phyloP scores from a whole-genome alignment of 2,888 invertebrate genomes.

The Tetanocera ferruginea region DNA sequence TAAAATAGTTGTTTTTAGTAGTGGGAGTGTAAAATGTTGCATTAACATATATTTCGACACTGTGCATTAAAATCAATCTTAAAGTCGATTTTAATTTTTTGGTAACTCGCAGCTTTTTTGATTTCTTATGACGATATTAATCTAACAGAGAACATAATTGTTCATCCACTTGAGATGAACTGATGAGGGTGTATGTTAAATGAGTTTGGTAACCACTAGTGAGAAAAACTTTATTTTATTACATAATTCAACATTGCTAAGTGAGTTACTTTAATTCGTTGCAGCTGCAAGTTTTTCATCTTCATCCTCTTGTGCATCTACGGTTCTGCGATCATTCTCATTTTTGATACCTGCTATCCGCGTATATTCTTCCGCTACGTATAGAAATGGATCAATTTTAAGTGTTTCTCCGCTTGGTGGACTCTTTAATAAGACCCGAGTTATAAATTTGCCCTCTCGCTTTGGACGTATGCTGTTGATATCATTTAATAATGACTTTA shows the following conservation, averaged over 20 bases:
- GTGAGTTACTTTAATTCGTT: constrained; percentile 43
- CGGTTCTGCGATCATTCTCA: constrained; percentile 41
- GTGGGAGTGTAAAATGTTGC: no score
- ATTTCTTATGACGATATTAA: no score
- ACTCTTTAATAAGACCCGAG: constrained; percentile 76
- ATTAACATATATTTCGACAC: no score
- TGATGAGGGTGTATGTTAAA: no score
- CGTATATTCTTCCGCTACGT: constrained; percentile 66
- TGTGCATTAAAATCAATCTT: no score
- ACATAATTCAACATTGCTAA: constrained; percentile 34
- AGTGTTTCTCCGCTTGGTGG: constrained; percentile 78
- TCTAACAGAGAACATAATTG: no score
- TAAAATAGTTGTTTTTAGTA: no score
- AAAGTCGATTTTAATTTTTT: no score
- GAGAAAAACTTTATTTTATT: not conserved
- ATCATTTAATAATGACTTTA: constrained; percentile 76
- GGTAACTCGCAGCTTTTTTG: no score
- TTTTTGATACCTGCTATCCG: constrained; percentile 47
- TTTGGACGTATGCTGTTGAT: constrained; percentile 77
- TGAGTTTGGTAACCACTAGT: no score
- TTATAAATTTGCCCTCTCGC: constrained; percentile 78
- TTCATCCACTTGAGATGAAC: no score
- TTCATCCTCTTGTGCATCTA: constrained; percentile 40
- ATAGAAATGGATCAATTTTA: constrained; percentile 77
- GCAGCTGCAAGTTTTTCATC: constrained; percentile 44